Evolutionary conservation across 2,888 invertebrate species (phyloP), one percentile per base, ranked within the genome.

Genomic region (Caenorhabditis sinica): DNA sequence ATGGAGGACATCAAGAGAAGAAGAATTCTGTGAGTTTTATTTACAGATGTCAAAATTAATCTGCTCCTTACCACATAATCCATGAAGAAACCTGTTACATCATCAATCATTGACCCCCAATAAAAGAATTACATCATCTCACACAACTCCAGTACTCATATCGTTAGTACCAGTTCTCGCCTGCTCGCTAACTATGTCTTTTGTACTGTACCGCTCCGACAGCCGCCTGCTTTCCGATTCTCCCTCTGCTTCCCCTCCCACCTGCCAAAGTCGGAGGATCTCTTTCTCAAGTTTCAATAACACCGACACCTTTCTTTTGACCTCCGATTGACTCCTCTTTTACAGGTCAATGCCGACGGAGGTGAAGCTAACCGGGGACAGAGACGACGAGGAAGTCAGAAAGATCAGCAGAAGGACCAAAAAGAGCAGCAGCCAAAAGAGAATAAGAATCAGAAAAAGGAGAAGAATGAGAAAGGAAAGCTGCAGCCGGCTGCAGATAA

Each of bases 361-460:
- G 75, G 65, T 53, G 77, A 74, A n/a, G 51, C 40, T 40, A 66
- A 61, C 15, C 73, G 65, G 53, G 68, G 77, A 51, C 77, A 77
- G 58, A 71, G 77, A 73, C 65, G 77, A 77, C 72, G 77, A 43
- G 65, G 75, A 49, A 63, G 82, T 20, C 66, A 56, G 63, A 68
- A 74, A 49, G 72, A 68, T 13, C 65, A 60, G 43, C 65, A 56
- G 15, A 23, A 56, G 28, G 25, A 56, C 1, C 56, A 25, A 28
- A 25, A 56, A 51, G 68, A 72, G 36, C 43, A 40, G n/a, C 69
- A 69, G 15, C 53, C 63, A 17, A 15, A 20, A n/a, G 58, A 65
- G 36, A 60, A 73, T 15, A 60, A 36, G 58, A 68, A 56, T 23
- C 36, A 49, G 25, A 71, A 71, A 36, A 74, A 69, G 33, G 58